phyloP scores from a whole-genome alignment of 1,140 invertebrate genomes.

The Drosophila mauritiana region DNA sequence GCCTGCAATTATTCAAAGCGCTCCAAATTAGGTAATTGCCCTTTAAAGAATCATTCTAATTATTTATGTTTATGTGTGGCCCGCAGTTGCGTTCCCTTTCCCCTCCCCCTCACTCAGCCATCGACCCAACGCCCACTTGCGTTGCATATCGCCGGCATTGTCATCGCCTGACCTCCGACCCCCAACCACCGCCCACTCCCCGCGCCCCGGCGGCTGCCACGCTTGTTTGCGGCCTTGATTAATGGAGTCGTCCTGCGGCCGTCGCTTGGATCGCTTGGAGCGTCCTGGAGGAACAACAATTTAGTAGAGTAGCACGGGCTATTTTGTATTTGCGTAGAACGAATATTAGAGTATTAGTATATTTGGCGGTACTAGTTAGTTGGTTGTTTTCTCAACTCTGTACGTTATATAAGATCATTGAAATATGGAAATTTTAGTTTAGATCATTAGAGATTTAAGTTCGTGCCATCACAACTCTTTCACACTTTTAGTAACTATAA shows the following conservation, averaged over 20 bases:
- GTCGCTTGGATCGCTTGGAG: constrained; percentile 30
- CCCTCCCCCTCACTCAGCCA: background rate
- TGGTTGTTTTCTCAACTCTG: no score
- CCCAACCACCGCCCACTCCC: background rate
- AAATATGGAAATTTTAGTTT: no score
- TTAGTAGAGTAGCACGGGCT: constrained; percentile 11
- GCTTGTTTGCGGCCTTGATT: constrained; percentile 81
- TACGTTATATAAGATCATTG: no score
- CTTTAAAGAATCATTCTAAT: constrained; percentile 83
- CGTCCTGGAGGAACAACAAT: constrained; percentile 17
- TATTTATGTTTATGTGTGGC: constrained; percentile 75
- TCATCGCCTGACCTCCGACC: constrained; percentile 37
- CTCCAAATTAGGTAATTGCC: constrained; percentile 81
- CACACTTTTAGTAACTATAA: no score
- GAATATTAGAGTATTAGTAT: background rate
- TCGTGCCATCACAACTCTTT: no score
- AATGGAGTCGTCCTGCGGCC: constrained; percentile 79
- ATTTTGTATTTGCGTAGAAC: background rate
- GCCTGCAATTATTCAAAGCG: constrained; percentile 77
- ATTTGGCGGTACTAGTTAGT: background rate
- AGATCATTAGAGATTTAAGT: no score
- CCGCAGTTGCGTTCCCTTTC: constrained; percentile 5
- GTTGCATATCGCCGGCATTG: constrained; percentile 60
- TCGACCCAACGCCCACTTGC: constrained; percentile 14
- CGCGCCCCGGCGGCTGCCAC: constrained; percentile 12